These are phyloP conservation scores for Melinaea menophilus DNA, from an alignment of 2,888 invertebrate genomes.

Conservation along the genomic window DNA sequence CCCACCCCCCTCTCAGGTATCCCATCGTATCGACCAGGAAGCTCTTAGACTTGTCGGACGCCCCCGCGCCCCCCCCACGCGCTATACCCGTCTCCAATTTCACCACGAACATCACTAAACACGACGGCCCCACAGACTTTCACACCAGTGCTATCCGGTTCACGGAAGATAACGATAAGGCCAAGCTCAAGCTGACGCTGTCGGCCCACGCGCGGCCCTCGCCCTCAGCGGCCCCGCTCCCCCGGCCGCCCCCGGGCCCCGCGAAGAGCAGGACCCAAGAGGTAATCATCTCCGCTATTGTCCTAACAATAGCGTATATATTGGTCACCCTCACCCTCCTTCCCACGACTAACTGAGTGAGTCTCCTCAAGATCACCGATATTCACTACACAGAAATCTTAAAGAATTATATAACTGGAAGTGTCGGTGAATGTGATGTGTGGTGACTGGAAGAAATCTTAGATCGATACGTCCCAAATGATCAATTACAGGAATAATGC, in stretches of 20 bases:
- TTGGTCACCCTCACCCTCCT: neutral
- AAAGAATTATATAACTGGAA: neutral
- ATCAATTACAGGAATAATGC: neutral
- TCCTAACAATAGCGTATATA: slow-evolving; percentile 58
- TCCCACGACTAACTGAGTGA: neutral
- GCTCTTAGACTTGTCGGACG: slow-evolving; percentile 67
- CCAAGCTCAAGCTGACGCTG: slow-evolving; percentile 62
- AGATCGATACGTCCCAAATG: neutral
- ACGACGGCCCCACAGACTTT: slow-evolving; percentile 54
- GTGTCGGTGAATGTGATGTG: neutral
- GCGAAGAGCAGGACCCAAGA: slow-evolving; percentile 54
- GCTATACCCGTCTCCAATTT: slow-evolving; percentile 52
- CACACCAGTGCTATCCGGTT: slow-evolving; percentile 72
- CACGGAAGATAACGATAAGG: slow-evolving; percentile 63
- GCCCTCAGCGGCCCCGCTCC: slow-evolving; percentile 46
- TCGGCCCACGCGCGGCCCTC: slow-evolving; percentile 43
- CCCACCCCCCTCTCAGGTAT: slow-evolving; percentile 63
- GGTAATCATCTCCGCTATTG: slow-evolving; percentile 70
- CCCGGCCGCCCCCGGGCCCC: slow-evolving; percentile 40
- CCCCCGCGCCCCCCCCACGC: slow-evolving; percentile 66
- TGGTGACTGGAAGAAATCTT: neutral
- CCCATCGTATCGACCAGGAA: slow-evolving; percentile 69
- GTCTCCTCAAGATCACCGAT: neutral
- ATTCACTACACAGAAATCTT: neutral
- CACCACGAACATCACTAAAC: slow-evolving; percentile 67